Conservation (phyloP, 1,140 invertebrate species). For the Melanaphis sacchari region DNA sequence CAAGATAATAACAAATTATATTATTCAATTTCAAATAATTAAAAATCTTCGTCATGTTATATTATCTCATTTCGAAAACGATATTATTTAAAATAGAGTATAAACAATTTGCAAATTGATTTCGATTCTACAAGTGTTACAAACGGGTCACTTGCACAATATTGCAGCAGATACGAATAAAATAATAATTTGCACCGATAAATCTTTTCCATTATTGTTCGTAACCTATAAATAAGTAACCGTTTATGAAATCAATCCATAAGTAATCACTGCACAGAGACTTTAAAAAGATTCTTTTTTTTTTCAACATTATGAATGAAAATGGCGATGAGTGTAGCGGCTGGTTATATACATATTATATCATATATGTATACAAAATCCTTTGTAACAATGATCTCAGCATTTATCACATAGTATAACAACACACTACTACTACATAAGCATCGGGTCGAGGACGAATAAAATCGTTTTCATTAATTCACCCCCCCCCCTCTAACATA, state of each 20-base stretch:
- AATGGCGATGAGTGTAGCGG: background rate
- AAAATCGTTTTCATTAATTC: slow-evolving; percentile 26
- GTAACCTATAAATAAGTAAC: background rate
- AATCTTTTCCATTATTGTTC: background rate
- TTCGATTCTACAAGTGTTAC: background rate
- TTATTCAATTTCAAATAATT: background rate
- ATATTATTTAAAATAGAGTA: too few species aligned
- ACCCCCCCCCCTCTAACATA: background rate
- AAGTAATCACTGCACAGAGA: background rate
- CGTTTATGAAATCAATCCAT: background rate
- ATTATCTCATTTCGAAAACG: background rate
- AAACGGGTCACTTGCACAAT: background rate
- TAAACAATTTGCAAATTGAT: background rate
- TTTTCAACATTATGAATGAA: background rate
- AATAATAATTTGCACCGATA: background rate
- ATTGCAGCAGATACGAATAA: background rate
- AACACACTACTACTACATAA: background rate
- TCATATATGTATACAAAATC: background rate
- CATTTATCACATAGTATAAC: background rate
- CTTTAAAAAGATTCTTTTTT: background rate
- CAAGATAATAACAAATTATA: background rate
- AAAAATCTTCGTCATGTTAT: background rate
- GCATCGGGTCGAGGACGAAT: background rate
- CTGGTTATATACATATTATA: background rate
- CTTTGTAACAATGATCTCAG: background rate